Evolutionary conservation across 1,140 invertebrate species (phyloP).

Genomic region (Drosophila bocki): DNA sequence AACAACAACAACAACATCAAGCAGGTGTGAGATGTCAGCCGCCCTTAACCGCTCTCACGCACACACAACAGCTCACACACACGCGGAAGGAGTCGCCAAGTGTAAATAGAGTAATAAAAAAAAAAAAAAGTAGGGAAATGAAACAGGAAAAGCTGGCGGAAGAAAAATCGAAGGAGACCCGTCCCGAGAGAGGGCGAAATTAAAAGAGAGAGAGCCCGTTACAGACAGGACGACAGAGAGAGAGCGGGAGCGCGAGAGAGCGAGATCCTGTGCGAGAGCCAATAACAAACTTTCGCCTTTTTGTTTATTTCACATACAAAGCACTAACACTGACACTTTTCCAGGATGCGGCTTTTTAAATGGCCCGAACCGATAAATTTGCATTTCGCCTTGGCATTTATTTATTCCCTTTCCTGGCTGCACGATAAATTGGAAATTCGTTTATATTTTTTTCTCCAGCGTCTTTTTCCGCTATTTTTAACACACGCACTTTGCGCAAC

Average conservation of each 20-base stretch:
- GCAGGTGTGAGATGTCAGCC: slow-evolving; percentile 60
- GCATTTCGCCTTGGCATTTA: slow-evolving; percentile 28
- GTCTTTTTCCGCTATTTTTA: slow-evolving; percentile 63
- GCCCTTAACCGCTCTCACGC: slow-evolving; percentile 26
- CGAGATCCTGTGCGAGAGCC: slow-evolving; percentile 29
- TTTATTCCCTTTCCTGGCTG: slow-evolving; percentile 12
- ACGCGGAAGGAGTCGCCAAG: slow-evolving; percentile 43
- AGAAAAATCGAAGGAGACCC: slow-evolving; percentile 51
- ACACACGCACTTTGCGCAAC: slow-evolving; percentile 66
- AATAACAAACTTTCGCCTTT: slow-evolving; percentile 77
- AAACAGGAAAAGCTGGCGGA: slow-evolving; percentile 67
- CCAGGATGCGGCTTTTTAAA: slow-evolving; percentile 75
- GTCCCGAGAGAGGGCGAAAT: slow-evolving; percentile 46
- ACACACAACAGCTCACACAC: slow-evolving; percentile 14
- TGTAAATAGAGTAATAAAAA: slow-evolving; percentile 79
- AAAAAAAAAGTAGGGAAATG: slow-evolving; percentile 53
- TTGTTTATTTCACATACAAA: slow-evolving; percentile 68
- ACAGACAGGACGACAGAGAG: slow-evolving; percentile 36
- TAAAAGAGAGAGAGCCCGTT: slow-evolving; percentile 45
- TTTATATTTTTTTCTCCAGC: slow-evolving; percentile 17
- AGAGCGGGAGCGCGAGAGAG: slow-evolving; percentile 41
- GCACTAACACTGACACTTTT: slow-evolving; percentile 38
- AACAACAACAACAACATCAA: slow-evolving; percentile 22
- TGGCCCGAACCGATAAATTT: slow-evolving; percentile 15
- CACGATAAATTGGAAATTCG: slow-evolving; percentile 22